Percentiles rank a stretch among this genome's conserved stretches.
Conservation (phyloP, 2,113 vertebrate genomes). For the Todiramphus saurophagus region DNA sequence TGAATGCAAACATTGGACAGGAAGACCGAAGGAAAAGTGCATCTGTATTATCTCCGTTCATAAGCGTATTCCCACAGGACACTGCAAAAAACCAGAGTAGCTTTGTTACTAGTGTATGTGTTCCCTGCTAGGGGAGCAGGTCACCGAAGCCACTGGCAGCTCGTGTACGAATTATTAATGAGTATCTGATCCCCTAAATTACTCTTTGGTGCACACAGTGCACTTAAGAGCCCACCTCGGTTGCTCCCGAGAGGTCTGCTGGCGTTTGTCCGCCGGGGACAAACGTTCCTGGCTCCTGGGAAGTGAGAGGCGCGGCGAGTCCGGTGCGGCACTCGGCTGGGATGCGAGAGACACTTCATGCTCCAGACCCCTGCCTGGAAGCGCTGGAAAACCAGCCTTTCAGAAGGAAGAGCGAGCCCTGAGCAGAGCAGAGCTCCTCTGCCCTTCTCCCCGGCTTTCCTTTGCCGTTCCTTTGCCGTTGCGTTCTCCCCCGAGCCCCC, state of each 20-base stretch:
- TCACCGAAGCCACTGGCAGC: background rate
- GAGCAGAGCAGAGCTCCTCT: background rate
- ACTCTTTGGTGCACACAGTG: accelerated
- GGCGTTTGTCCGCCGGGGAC: background rate
- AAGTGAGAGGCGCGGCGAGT: background rate
- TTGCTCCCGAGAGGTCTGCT: background rate
- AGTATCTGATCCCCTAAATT: background rate
- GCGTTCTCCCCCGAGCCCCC: background rate
- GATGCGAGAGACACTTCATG: background rate
- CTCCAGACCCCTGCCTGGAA: background rate
- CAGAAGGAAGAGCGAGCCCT: background rate
- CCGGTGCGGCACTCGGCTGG: background rate
- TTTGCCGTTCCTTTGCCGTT: background rate
- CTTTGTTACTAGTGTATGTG: background rate
- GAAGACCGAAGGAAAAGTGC: background rate
- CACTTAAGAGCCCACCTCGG: no score
- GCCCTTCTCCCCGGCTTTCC: background rate
- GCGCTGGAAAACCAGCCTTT: background rate
- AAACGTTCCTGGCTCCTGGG: background rate
- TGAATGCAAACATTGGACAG: background rate
- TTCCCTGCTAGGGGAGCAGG: background rate
- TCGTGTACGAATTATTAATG: background rate
- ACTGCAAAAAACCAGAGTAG: accelerated
- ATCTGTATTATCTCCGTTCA: background rate
- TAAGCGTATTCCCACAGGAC: background rate